Evolutionary conservation across 2,797 vertebrate genomes (phyloP), one percentile per base, ranked within the genome.

Genomic region (Pipistrellus pipistrellus): DNA sequence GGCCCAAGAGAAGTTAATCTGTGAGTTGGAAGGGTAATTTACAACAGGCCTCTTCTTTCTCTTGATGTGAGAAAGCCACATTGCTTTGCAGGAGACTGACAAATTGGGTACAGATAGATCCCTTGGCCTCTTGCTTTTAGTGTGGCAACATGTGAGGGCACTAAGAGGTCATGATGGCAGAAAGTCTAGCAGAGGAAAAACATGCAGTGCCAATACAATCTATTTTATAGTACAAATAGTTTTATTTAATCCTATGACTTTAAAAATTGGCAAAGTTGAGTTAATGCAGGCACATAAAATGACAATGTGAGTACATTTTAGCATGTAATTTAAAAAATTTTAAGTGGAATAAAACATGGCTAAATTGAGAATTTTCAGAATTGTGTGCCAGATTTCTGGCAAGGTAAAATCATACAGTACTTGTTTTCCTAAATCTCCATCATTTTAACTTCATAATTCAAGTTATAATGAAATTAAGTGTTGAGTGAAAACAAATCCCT

Each of bases 391-490:
- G 88, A 92, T 94, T 95, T 46, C 85, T 87, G 73, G 53, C 48
- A 88, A 96, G 59, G 96, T 77, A 71, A 90, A 82, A 96, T 71
- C 59, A 71, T 35, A 32, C 48, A 30, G 62, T 48, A 62, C 85
- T 96, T 90, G 51, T 91, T 95, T 95, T 81, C 77, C 71, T 91
- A 92, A 93, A 72, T 92, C 86, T 51, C 68, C 6, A 1, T 91
- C 88, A 92, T 78, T 75, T 57, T 62, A 71, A 86, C 91, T 91
- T 89, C 73, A 93, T 95, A 90, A 88, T 90, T 95, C 32, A 84
- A 53, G 86, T 77, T 94, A 96, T 97, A 93, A 94, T 95, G 95
- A 97, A 96, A 96, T 96, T 93, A 94, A 86, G 77, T 91, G 92
- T 80, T 95, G 93, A 96, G 93, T 96, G 95, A 81, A 93, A 96